phyloP scores from a whole-genome alignment of 2,113 vertebrate species.

The Lagopus leucura region DNA sequence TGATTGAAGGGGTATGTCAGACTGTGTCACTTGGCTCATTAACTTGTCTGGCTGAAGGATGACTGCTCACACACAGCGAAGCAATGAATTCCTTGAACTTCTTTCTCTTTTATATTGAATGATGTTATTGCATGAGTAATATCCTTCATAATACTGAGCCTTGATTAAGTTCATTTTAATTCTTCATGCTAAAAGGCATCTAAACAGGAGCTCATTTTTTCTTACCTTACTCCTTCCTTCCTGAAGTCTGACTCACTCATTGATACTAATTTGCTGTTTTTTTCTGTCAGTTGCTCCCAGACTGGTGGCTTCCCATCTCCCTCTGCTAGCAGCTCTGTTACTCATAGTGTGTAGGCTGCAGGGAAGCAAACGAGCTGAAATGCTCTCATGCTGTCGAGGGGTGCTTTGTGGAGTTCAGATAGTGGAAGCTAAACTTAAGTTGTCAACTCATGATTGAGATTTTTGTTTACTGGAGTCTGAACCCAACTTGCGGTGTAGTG shows the following conservation, averaged over 20 bases:
- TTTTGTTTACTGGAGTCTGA: background rate
- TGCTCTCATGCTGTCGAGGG: background rate
- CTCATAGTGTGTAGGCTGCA: constrained; percentile 24
- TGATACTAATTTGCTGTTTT: constrained; percentile 5
- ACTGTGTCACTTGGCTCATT: background rate
- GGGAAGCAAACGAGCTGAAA: constrained; percentile 3
- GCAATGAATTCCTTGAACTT: background rate
- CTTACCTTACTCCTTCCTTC: constrained; percentile 38
- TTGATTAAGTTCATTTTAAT: constrained; percentile 27
- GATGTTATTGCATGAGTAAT: constrained; percentile 33
- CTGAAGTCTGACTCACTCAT: constrained; percentile 56
- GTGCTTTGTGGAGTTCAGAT: background rate
- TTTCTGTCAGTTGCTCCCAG: constrained; percentile 19
- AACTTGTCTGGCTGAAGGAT: background rate
- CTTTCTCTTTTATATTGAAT: background rate
- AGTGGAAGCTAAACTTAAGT: background rate
- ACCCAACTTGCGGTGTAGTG: background rate
- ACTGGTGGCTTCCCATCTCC: background rate
- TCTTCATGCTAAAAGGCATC: background rate
- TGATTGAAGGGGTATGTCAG: background rate
- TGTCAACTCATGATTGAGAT: background rate
- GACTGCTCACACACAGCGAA: background rate
- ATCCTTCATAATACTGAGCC: constrained; percentile 3
- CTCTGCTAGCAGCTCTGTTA: background rate
- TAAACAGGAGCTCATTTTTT: constrained; percentile 1